phyloP scores from a whole-genome alignment of 2,113 vertebrate species.

The Blennius ocellaris region DNA sequence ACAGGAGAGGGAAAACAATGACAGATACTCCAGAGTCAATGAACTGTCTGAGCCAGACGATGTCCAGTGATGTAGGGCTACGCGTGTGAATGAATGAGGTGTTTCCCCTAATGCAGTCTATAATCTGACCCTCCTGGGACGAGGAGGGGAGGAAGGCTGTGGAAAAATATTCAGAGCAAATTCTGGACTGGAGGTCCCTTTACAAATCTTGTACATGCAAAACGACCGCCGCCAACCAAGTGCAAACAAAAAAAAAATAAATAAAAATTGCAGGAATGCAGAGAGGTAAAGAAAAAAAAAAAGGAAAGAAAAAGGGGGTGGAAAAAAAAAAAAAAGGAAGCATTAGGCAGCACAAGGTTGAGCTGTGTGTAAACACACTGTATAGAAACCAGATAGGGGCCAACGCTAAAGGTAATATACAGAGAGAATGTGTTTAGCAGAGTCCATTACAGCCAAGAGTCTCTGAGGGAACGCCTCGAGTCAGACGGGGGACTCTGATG shows the following conservation, averaged over 20 bases:
- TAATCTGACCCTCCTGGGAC: slow-evolving; percentile 65
- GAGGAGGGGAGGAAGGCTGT: slow-evolving; percentile 22
- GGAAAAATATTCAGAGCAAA: slow-evolving; percentile 55
- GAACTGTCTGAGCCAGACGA: slow-evolving; percentile 60
- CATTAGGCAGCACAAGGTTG: slow-evolving; percentile 33
- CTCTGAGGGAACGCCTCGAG: slow-evolving; percentile 71
- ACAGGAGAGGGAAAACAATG: slow-evolving; percentile 51
- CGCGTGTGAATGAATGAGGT: slow-evolving; percentile 75
- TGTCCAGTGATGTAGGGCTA: slow-evolving; percentile 50
- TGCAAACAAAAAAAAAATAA: background rate
- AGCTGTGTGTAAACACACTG: slow-evolving; percentile 61
- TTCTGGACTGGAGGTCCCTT: slow-evolving; percentile 42
- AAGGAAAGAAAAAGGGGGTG: too few species aligned
- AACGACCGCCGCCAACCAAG: background rate
- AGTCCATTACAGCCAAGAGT: slow-evolving; percentile 82
- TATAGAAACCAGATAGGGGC: slow-evolving; percentile 78
- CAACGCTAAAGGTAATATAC: slow-evolving; percentile 75
- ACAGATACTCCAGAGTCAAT: slow-evolving; percentile 62
- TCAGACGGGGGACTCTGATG: slow-evolving; percentile 71
- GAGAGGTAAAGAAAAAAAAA: background rate
- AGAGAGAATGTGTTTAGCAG: slow-evolving; percentile 80
- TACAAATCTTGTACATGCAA: slow-evolving; percentile 11
- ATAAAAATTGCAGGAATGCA: slow-evolving; percentile 22
- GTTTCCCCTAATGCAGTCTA: slow-evolving; percentile 69
- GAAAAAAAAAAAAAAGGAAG: slow-evolving; percentile 21